A percentile compares a stretch with the other conserved stretches of the same genome.
Evolutionary conservation across 1,140 invertebrate genomes (phyloP).

Genomic region (Paralvinella palmiformis): DNA sequence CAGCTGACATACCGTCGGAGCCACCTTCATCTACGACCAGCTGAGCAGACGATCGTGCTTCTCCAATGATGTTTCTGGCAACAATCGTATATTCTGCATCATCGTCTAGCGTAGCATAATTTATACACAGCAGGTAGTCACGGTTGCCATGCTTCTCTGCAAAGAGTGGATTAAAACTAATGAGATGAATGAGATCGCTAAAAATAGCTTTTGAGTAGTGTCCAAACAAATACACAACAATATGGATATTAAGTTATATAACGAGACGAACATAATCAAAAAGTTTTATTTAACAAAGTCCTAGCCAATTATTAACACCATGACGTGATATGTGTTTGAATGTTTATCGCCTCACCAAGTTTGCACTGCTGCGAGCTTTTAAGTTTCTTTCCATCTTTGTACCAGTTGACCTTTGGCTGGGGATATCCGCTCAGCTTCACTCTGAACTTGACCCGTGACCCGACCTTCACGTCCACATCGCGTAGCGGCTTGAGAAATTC

Average conservation of each 20-base stretch:
- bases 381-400: conserved; percentile 38
- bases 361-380: conserved; percentile 28
- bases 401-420: conserved; percentile 42
- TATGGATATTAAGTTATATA: no score
- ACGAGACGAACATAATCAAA: no score
- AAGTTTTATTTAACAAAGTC: no score
- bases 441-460: conserved; percentile 44
- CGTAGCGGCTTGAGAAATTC: conserved; percentile 40
- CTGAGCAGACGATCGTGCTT: conserved; percentile 33
- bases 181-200: no score
- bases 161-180: conserved; percentile 19
- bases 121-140: conserved; percentile 42
- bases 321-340: no score
- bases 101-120: conserved; percentile 39
- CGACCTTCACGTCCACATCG: conserved; percentile 41
- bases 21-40: conserved; percentile 42
- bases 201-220: no score
- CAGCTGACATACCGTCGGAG: no score
- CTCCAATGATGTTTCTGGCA: conserved; percentile 43
- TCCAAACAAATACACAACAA: no score
- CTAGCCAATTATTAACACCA: no score
- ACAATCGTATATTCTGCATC: conserved; percentile 45
- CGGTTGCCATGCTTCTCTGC: conserved; percentile 45
- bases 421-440: conserved; percentile 48
- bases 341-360: conserved; percentile 30